Conservation (phyloP, 2,797 vertebrate genomes). For the Phaenicophaeus curvirostris region DNA sequence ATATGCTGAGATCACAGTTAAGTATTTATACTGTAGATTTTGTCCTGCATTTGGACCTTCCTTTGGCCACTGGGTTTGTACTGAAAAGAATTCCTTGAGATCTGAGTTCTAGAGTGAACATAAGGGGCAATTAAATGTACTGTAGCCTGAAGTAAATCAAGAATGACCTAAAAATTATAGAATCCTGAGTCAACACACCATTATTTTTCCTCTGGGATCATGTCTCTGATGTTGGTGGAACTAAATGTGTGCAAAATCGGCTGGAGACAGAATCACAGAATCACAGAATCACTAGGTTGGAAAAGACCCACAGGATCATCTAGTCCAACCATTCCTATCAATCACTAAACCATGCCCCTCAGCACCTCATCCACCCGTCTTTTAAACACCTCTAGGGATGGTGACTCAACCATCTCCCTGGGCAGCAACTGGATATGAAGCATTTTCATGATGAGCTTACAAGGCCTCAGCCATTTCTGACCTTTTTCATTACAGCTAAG, state of each 20-base stretch:
- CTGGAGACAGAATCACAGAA: too few relatives aligned
- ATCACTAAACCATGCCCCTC: too few relatives aligned
- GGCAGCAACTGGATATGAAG: neutral
- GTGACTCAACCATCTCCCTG: too few relatives aligned
- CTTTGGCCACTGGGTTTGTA: neutral
- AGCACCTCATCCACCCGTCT: too few relatives aligned
- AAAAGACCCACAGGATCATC: too few relatives aligned
- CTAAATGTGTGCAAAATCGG: neutral
- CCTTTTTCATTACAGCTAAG: neutral
- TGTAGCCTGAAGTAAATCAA: constrained; percentile 1
- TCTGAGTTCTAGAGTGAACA: neutral
- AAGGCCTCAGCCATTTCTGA: neutral
- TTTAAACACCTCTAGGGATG: too few relatives aligned
- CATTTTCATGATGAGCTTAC: neutral
- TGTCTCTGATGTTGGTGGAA: neutral
- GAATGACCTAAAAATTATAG: neutral
- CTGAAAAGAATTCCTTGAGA: neutral
- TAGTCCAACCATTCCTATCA: too few relatives aligned
- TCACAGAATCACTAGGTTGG: too few relatives aligned
- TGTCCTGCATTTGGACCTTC: neutral
- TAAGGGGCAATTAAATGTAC: neutral
- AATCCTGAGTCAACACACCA: neutral
- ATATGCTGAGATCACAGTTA: neutral
- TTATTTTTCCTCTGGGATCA: neutral
- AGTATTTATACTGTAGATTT: neutral